Evolutionary conservation across 2,797 vertebrate species (phyloP).

Genomic region (Urophycis tenuis): DNA sequence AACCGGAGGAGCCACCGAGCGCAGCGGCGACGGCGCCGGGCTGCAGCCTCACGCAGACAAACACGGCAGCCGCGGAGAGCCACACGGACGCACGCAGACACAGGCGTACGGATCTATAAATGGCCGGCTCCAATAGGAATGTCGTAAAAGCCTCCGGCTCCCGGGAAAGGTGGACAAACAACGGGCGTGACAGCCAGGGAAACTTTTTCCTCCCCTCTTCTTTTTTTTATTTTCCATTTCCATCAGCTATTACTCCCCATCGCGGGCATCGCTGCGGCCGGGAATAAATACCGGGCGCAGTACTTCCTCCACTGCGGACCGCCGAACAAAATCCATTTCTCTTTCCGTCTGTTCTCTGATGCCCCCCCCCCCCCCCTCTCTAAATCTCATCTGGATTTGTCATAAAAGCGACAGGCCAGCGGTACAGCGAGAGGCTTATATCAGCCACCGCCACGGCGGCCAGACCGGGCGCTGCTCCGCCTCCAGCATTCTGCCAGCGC

Average conservation of each 20-base stretch:
- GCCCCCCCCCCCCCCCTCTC: constrained; percentile 53
- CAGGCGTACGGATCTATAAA: constrained; percentile 50
- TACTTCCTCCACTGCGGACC: constrained; percentile 40
- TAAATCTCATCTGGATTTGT: constrained; percentile 62
- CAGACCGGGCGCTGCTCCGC: constrained; percentile 20
- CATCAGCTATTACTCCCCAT: neutral
- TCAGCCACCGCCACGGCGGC: constrained; percentile 48
- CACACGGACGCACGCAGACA: constrained; percentile 34
- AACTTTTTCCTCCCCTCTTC: neutral
- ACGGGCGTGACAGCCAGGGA: neutral
- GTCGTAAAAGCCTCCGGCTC: neutral
- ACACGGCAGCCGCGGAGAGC: constrained; percentile 31
- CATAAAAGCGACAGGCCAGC: constrained; percentile 59
- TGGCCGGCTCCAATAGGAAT: neutral
- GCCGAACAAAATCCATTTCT: constrained; percentile 46
- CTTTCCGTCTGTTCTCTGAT: constrained; percentile 45
- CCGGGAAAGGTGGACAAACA: neutral
- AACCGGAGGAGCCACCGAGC: neutral
- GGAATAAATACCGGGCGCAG: constrained; percentile 59
- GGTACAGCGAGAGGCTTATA: constrained; percentile 51
- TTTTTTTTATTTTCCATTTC: neutral
- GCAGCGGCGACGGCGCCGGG: neutral
- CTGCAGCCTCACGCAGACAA: constrained; percentile 28
- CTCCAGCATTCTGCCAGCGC: constrained; percentile 21
- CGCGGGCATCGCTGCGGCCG: constrained; percentile 46